phyloP scores from a whole-genome alignment of 2,888 invertebrate species.

The Cloeon dipterum region DNA sequence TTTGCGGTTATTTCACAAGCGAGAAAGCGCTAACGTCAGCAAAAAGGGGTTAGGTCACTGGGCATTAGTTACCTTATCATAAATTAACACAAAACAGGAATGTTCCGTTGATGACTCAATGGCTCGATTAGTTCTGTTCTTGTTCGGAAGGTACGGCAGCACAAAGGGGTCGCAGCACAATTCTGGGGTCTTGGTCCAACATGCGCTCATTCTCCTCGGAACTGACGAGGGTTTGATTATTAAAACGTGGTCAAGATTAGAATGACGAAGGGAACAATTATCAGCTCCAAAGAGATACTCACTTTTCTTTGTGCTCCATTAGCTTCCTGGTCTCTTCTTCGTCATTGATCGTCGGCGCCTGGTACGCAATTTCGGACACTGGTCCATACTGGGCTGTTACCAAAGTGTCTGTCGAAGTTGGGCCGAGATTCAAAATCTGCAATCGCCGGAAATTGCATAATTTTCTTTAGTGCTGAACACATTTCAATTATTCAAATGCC shows the following conservation, averaged over 20 bases:
- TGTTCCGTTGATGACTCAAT: not conserved
- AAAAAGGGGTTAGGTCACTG: no score
- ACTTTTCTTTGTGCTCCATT: slow-evolving; percentile 55
- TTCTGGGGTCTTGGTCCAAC: slow-evolving; percentile 45
- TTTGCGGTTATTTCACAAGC: no score
- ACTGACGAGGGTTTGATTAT: slow-evolving; percentile 15
- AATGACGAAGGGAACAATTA: no score
- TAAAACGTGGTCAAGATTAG: no score
- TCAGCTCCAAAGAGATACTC: no score
- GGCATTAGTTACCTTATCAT: no score
- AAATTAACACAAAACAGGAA: no score
- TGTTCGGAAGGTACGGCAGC: not conserved
- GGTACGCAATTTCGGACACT: slow-evolving; percentile 38
- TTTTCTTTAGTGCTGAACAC: no score
- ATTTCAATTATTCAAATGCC: not conserved
- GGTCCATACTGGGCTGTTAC: slow-evolving; percentile 52
- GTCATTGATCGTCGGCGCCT: slow-evolving; percentile 29
- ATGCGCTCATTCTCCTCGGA: slow-evolving; percentile 54
- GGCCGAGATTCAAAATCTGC: slow-evolving; percentile 38
- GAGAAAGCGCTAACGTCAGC: no score
- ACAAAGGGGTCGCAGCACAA: slow-evolving; percentile 31
- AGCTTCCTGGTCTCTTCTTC: slow-evolving; percentile 49
- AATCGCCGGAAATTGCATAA: no score
- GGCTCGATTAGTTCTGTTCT: not conserved
- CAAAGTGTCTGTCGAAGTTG: slow-evolving; percentile 43